phyloP scores from a whole-genome alignment of 2,888 invertebrate species.

The Poecilus cupreus region DNA sequence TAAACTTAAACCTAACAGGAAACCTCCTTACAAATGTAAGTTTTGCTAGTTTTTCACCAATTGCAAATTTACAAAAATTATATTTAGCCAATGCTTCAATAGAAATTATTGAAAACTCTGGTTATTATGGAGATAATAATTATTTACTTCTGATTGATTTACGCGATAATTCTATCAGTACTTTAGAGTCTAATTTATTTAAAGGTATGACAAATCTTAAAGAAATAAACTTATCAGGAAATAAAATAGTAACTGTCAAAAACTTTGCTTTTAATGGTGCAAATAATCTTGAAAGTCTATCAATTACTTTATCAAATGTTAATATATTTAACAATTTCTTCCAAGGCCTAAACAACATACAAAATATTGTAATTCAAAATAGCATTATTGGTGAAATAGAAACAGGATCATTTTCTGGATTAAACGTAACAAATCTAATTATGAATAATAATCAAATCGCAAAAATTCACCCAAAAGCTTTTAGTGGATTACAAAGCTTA shows the following conservation, averaged over 20 bases:
- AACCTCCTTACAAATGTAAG: not conserved
- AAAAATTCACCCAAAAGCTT: not conserved
- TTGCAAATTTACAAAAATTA: not conserved
- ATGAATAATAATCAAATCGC: not conserved
- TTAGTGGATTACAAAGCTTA: not conserved
- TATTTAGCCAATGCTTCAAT: conserved; percentile 13
- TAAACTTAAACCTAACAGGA: not conserved
- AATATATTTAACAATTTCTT: not conserved
- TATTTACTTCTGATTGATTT: not conserved
- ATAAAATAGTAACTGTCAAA: conserved; percentile 3
- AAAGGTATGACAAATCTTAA: not conserved
- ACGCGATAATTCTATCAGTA: conserved; percentile 10
- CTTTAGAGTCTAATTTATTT: not conserved
- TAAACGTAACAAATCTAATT: not conserved
- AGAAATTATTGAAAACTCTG: not conserved
- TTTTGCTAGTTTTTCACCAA: not conserved
- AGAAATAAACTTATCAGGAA: conserved; percentile 8
- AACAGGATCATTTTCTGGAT: not conserved
- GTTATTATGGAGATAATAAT: not conserved
- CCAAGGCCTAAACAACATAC: not conserved
- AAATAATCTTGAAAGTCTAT: not conserved
- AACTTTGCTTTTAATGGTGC: not conserved
- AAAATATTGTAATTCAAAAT: not conserved
- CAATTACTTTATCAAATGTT: not conserved
- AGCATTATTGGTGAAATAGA: not conserved